Percentiles rank a stretch among this genome's conserved stretches.
phyloP scores from a whole-genome alignment of 2,797 vertebrate species.

The Rousettus madagascariensis region DNA sequence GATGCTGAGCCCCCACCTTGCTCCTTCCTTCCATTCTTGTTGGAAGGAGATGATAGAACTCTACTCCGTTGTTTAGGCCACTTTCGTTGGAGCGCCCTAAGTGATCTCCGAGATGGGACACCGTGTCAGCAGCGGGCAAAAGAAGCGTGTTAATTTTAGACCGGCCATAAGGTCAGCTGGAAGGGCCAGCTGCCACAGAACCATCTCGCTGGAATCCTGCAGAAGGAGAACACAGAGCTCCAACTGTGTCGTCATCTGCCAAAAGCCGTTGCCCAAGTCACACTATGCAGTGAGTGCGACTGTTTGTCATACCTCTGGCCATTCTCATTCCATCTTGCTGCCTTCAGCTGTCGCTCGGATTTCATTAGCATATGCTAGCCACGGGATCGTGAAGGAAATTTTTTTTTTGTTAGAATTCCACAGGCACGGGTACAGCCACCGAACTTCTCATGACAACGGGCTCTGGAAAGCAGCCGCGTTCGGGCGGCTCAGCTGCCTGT shows the following conservation, averaged over 20 bases:
- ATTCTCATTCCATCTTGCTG: neutral
- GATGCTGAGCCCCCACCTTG: neutral
- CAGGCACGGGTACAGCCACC: neutral
- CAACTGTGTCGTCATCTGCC: neutral
- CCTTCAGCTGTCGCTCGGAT: constrained; percentile 62
- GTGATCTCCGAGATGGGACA: neutral
- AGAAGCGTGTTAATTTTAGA: neutral
- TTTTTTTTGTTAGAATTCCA: neutral
- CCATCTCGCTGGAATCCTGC: neutral
- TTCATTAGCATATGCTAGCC: neutral
- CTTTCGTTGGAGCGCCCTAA: neutral
- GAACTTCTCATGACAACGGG: neutral
- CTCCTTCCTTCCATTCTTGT: neutral
- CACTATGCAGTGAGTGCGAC: neutral
- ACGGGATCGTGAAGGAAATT: neutral
- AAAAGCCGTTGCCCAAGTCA: neutral
- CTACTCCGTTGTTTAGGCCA: neutral
- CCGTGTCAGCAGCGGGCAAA: neutral
- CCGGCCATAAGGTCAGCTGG: neutral
- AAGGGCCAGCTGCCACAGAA: neutral
- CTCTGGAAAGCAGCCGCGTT: neutral
- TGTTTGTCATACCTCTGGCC: neutral
- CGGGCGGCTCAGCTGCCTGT: neutral
- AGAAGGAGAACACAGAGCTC: neutral
- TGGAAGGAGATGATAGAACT: neutral